phyloP scores from a whole-genome alignment of 2,113 vertebrate species.

The Percina caprodes region DNA sequence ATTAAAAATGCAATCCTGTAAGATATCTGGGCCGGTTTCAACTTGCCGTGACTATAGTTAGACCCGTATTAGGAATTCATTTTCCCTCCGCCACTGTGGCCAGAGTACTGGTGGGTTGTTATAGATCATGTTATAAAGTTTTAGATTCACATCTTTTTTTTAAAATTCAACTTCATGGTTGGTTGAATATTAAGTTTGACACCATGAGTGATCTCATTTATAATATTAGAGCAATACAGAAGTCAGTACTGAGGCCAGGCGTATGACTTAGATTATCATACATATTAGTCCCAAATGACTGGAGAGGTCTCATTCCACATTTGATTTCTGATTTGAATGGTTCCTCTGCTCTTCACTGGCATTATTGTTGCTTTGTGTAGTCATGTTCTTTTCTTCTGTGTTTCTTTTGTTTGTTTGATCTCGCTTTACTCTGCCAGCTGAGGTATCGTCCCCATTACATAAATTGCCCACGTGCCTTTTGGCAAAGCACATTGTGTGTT shows the following conservation, averaged over 20 bases:
- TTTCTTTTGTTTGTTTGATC: conserved; percentile 9
- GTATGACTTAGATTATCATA: conserved; percentile 2
- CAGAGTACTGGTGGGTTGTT: background rate
- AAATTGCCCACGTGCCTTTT: conserved; percentile 67
- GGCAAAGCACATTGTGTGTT: conserved; percentile 48
- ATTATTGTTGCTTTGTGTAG: background rate
- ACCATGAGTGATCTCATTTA: background rate
- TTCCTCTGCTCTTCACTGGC: background rate
- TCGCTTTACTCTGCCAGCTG: conserved; percentile 5
- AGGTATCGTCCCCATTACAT: conserved; percentile 58
- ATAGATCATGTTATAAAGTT: background rate
- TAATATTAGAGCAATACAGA: background rate
- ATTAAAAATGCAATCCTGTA: conserved; percentile 48
- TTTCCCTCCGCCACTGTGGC: background rate
- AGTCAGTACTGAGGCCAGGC: background rate
- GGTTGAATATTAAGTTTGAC: background rate
- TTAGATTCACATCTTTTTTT: background rate
- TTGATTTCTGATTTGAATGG: background rate
- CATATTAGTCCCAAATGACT: conserved; percentile 5
- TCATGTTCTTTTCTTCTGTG: background rate
- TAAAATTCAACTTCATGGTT: background rate
- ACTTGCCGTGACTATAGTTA: background rate
- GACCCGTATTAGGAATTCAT: background rate
- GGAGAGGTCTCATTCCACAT: background rate
- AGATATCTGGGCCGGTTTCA: conserved; percentile 3